Evolutionary conservation across 2,113 vertebrate genomes (phyloP).

Genomic region (Sarotherodon lohbergeri): DNA sequence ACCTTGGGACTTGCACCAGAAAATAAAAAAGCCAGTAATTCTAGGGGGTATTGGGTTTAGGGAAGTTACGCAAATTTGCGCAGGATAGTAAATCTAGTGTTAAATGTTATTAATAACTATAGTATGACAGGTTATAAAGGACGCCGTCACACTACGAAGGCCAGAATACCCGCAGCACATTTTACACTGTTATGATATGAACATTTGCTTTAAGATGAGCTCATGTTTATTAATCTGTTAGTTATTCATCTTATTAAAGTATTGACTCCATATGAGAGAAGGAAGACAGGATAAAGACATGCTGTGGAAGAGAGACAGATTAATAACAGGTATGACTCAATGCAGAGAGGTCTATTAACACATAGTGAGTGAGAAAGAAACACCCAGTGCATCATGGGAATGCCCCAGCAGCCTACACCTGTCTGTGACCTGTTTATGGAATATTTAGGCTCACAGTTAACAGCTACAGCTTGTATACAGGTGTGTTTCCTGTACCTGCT

Average conservation of each 20-base stretch:
- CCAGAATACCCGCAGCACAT: not conserved
- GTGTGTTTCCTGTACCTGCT: not conserved
- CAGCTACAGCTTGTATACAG: not conserved
- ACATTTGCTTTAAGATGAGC: not conserved
- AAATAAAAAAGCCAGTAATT: too few species aligned
- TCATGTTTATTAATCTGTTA: accelerated
- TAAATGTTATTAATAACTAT: too few species aligned
- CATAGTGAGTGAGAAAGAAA: not conserved
- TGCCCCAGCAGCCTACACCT: not conserved
- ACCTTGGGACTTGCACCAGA: too few species aligned
- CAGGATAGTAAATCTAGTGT: too few species aligned
- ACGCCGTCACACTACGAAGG: accelerated
- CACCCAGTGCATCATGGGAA: not conserved
- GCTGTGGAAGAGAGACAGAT: not conserved
- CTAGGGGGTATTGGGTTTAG: too few species aligned
- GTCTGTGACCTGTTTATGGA: not conserved
- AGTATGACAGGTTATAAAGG: not conserved
- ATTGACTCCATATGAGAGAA: accelerated
- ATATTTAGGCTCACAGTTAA: not conserved
- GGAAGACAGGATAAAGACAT: accelerated
- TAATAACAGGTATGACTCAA: not conserved
- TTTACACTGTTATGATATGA: accelerated
- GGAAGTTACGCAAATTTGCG: too few species aligned
- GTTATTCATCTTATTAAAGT: not conserved
- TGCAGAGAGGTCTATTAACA: not conserved